These are phyloP conservation scores for Collichthys lucidus DNA, from an alignment of 2,113 vertebrate genomes.

Conservation along the genomic window DNA sequence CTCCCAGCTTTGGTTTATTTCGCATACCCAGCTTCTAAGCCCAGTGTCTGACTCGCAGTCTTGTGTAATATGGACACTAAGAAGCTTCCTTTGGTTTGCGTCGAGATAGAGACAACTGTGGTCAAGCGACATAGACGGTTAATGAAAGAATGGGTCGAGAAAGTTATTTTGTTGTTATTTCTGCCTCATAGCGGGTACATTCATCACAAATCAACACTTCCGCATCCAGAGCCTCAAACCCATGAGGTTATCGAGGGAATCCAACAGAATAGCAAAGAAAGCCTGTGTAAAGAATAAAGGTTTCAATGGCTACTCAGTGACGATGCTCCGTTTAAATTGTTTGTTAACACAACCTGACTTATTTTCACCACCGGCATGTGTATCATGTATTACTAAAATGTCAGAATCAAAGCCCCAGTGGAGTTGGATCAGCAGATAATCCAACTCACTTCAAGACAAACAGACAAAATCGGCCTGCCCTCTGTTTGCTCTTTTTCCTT, in stretches of 20 bases:
- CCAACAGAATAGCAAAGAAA: neutral
- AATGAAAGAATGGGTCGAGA: too few relatives aligned
- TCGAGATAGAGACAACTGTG: too few relatives aligned
- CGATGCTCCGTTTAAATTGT: constrained; percentile 23
- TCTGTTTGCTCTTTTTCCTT: constrained; percentile 56
- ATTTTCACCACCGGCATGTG: constrained; percentile 28
- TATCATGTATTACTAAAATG: constrained; percentile 36
- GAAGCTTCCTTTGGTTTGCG: too few relatives aligned
- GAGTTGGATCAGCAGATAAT: constrained; percentile 42
- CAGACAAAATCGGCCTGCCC: constrained; percentile 36
- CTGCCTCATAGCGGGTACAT: too few relatives aligned
- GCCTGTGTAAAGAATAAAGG: neutral
- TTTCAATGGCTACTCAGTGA: neutral
- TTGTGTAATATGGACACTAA: too few relatives aligned
- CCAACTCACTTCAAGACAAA: constrained; percentile 52
- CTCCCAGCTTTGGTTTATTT: too few relatives aligned
- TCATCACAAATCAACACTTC: too few relatives aligned
- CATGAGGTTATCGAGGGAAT: constrained; percentile 11
- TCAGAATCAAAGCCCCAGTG: constrained; percentile 35
- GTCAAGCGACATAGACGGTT: too few relatives aligned
- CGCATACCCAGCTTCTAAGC: too few relatives aligned
- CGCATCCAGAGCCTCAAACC: too few relatives aligned
- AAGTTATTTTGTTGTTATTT: too few relatives aligned
- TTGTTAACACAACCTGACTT: constrained; percentile 26
- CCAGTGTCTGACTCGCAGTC: too few relatives aligned